A percentile compares a stretch with the other conserved stretches of the same genome.
Evolutionary conservation across 2,888 invertebrate genomes (phyloP).

Genomic region (Lymantria dispar): DNA sequence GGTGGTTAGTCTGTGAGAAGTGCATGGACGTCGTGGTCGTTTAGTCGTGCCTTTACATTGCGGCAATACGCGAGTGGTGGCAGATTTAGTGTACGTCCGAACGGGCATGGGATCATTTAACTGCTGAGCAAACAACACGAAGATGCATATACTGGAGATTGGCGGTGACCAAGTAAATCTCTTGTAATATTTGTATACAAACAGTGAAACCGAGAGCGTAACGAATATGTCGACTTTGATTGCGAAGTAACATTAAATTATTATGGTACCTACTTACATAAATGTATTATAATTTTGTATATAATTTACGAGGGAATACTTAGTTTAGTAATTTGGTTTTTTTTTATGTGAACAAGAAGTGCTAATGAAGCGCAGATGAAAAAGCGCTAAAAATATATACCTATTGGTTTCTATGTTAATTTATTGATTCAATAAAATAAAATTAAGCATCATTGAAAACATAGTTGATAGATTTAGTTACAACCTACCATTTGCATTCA

Average conservation of each 20-base stretch:
- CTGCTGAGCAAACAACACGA: slow-evolving; percentile 46
- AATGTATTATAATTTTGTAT: too few relatives aligned
- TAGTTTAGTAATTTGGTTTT: too few relatives aligned
- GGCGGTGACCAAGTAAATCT: slow-evolving; percentile 76
- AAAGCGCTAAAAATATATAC: too few relatives aligned
- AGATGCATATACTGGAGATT: slow-evolving; percentile 78
- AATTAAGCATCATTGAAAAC: too few relatives aligned
- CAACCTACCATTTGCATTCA: too few relatives aligned
- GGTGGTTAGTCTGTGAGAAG: slow-evolving; percentile 62
- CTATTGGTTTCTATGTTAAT: too few relatives aligned
- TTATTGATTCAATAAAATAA: too few relatives aligned
- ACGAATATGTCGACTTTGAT: slow-evolving; percentile 18
- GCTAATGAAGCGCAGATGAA: too few relatives aligned
- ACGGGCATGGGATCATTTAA: slow-evolving; percentile 53
- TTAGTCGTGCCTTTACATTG: slow-evolving; percentile 28
- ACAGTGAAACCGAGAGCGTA: slow-evolving; percentile 44
- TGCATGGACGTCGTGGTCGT: slow-evolving; percentile 60
- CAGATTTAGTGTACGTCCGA: slow-evolving; percentile 27
- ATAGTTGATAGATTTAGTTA: too few relatives aligned
- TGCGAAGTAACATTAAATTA: slow-evolving; percentile 12
- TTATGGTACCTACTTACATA: neutral
- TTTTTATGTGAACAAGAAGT: too few relatives aligned
- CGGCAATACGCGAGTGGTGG: slow-evolving; percentile 31
- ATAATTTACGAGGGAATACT: too few relatives aligned
- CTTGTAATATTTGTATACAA: slow-evolving; percentile 39